Evolutionary conservation across 2,888 invertebrate species (phyloP).

Genomic region (Maniola hyperantus): DNA sequence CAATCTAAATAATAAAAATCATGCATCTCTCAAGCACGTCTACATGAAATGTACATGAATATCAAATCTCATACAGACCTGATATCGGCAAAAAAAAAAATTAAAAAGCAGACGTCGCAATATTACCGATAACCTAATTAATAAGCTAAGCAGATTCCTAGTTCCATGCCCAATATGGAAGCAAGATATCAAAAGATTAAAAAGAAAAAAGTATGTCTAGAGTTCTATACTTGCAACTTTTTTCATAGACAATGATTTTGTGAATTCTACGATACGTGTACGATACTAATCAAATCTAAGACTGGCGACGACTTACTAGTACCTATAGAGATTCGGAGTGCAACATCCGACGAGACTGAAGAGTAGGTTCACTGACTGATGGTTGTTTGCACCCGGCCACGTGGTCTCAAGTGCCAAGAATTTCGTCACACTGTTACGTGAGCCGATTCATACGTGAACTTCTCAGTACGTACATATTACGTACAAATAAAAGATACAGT

Average conservation of each 20-base stretch:
- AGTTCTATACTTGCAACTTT: too few relatives aligned
- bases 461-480: background rate
- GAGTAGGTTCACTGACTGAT: conserved; percentile 43
- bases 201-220: too few relatives aligned
- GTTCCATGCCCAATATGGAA: too few relatives aligned
- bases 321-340: conserved; percentile 24
- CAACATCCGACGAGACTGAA: conserved; percentile 30
- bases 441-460: conserved; percentile 9
- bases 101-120: too few relatives aligned
- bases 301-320: conserved; percentile 4
- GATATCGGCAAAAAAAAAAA: too few relatives aligned
- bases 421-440: conserved; percentile 33
- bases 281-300: background rate
- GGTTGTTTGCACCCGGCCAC: conserved; percentile 33
- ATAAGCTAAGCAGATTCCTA: too few relatives aligned
- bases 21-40: background rate
- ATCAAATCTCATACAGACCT: too few relatives aligned
- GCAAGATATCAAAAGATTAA: too few relatives aligned
- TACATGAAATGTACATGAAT: too few relatives aligned
- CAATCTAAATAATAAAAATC: conserved; percentile 9
- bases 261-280: background rate
- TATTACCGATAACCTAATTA: too few relatives aligned
- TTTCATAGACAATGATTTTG: background rate
- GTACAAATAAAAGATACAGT: background rate
- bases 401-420: conserved; percentile 37